phyloP scores from a whole-genome alignment of 2,797 vertebrate genomes.

The Hybognathus amarus region DNA sequence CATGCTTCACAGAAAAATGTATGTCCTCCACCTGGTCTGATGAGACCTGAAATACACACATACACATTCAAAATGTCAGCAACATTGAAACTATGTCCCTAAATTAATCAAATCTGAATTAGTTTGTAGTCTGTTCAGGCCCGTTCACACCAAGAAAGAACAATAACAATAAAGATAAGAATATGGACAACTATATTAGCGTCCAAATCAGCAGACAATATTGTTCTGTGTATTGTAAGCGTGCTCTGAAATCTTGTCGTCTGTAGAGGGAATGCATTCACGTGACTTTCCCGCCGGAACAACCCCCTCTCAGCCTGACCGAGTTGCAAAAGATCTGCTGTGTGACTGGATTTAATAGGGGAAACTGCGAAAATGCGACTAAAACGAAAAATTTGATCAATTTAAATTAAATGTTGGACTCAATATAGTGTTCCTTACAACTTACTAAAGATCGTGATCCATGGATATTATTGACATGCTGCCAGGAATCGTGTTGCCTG shows the following conservation, averaged over 20 bases:
- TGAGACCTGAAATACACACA: conserved; percentile 23
- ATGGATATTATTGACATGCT: no score
- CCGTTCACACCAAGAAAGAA: neutral
- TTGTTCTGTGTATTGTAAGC: neutral
- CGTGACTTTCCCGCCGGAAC: no score
- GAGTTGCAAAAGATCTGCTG: no score
- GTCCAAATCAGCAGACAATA: neutral
- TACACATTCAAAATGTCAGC: neutral
- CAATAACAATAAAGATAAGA: neutral
- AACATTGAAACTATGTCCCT: neutral
- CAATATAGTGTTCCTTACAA: no score
- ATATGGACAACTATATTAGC: neutral
- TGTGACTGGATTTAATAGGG: no score
- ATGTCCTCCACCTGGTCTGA: conserved; percentile 6
- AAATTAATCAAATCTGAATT: conserved; percentile 6
- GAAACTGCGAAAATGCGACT: no score
- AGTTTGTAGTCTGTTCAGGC: neutral
- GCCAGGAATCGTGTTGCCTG: no score
- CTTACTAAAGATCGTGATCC: no score
- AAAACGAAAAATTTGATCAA: no score
- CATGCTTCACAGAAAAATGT: conserved; percentile 14
- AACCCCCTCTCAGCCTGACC: no score
- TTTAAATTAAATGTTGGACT: no score
- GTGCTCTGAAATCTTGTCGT: neutral
- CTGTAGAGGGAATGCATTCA: no score